These are phyloP conservation scores for Zootermopsis nevadensis DNA, from an alignment of 2,888 invertebrate genomes.

Conservation along the genomic window DNA sequence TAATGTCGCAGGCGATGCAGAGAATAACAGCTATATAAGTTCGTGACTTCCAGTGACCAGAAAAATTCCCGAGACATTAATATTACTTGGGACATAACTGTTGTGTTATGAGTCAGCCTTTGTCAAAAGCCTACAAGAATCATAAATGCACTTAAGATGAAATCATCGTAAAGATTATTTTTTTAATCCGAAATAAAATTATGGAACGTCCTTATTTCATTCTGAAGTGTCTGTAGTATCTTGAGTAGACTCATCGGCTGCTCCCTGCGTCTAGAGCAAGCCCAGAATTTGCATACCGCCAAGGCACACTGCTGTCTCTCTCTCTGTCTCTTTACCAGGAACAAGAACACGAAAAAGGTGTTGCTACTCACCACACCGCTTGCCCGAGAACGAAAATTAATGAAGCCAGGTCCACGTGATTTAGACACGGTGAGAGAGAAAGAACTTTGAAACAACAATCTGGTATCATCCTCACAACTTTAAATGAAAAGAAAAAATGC, in stretches of 20 bases:
- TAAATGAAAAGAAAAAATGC: constrained; percentile 19
- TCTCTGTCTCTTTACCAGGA: constrained; percentile 41
- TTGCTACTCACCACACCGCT: constrained; percentile 56
- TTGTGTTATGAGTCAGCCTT: too few species aligned
- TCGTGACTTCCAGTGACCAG: too few species aligned
- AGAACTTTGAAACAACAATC: neutral
- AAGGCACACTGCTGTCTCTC: constrained; percentile 29
- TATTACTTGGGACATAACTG: too few species aligned
- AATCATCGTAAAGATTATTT: too few species aligned
- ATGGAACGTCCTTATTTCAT: too few species aligned
- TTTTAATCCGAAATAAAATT: too few species aligned
- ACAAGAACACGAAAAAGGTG: constrained; percentile 65
- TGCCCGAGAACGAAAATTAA: constrained; percentile 38
- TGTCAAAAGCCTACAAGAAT: too few species aligned
- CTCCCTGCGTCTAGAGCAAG: neutral
- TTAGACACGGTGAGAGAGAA: constrained; percentile 38
- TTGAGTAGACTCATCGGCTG: neutral
- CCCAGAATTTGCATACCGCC: constrained; percentile 26
- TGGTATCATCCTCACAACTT: constrained; percentile 32
- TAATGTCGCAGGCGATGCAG: too few species aligned
- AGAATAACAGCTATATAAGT: too few species aligned
- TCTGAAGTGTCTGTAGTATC: too few species aligned
- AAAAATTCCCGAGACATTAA: too few species aligned
- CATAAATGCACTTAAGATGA: too few species aligned
- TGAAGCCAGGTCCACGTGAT: constrained; percentile 36